phyloP scores from a whole-genome alignment of 23 tunicate species.

The Phallusia fumigata region DNA sequence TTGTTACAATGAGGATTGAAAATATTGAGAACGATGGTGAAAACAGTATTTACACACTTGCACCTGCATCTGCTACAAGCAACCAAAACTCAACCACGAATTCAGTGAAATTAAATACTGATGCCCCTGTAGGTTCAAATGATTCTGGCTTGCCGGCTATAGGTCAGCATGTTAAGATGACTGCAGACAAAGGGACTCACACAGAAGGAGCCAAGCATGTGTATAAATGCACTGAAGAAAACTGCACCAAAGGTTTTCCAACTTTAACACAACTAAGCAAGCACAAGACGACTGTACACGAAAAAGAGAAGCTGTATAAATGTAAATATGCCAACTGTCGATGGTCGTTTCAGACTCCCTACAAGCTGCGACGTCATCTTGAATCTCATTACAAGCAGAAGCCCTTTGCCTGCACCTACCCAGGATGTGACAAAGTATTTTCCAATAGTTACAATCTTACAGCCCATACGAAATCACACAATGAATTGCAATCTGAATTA shows the following conservation, averaged over 20 bases:
- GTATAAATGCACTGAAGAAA: conserved; percentile 35
- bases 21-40: conserved; percentile 46
- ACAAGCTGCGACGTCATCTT: conserved; percentile 64
- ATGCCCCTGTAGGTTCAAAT: neutral
- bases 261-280: conserved; percentile 20
- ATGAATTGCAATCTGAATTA: conserved; percentile 15
- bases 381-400: conserved; percentile 59
- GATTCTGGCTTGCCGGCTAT: neutral
- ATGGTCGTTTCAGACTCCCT: conserved; percentile 80
- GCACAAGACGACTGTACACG: conserved; percentile 36
- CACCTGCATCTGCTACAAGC: conserved; percentile 17
- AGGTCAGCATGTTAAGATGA: neutral
- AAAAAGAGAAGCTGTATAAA: conserved; percentile 50
- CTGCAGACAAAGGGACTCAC: conserved; percentile 26
- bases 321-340: conserved; percentile 60
- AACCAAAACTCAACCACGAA: neutral
- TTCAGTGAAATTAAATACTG: neutral
- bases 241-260: conserved; percentile 39
- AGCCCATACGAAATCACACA: conserved; percentile 56
- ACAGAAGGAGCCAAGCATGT: neutral
- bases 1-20: conserved; percentile 27
- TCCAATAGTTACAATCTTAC: conserved; percentile 58
- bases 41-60: conserved; percentile 32
- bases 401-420: conserved; percentile 43
- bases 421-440: conserved; percentile 57